phyloP scores from a whole-genome alignment of 2,113 vertebrate genomes.

The Falco punctatus region DNA sequence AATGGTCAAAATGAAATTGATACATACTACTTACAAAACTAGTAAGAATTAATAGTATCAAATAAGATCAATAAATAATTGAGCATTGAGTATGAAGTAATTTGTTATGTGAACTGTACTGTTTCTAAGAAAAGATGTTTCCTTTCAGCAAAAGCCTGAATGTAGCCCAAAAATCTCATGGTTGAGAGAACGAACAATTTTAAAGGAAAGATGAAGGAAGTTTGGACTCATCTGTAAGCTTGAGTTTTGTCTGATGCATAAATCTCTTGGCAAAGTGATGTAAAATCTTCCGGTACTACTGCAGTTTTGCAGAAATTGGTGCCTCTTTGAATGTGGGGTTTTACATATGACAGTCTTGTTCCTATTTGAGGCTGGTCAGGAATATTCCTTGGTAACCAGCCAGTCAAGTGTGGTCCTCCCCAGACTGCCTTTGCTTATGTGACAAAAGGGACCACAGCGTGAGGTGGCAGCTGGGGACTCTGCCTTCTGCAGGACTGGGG shows the following conservation, averaged over 20 bases:
- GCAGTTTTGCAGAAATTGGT: not conserved
- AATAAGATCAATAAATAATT: not conserved
- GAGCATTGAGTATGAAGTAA: not conserved
- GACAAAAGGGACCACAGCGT: not conserved
- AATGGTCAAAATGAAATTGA: not conserved
- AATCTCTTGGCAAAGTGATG: not conserved
- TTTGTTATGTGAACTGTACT: not conserved
- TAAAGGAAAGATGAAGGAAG: not conserved
- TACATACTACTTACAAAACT: not conserved
- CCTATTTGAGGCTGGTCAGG: not conserved
- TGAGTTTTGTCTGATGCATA: not conserved
- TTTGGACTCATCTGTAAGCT: not conserved
- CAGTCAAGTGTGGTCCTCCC: not conserved
- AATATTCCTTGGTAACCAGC: not conserved
- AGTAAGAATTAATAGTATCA: not conserved
- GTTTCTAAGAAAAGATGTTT: not conserved
- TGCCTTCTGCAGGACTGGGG: not conserved
- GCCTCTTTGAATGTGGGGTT: not conserved
- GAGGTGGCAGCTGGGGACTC: not conserved
- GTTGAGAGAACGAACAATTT: not conserved
- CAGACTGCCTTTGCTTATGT: not conserved
- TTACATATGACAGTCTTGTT: not conserved
- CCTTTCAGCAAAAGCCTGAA: not conserved
- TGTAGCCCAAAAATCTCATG: not conserved
- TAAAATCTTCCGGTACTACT: not conserved